Evolutionary conservation across 2,888 invertebrate genomes (phyloP).

Genomic region (Phalera bucephala): DNA sequence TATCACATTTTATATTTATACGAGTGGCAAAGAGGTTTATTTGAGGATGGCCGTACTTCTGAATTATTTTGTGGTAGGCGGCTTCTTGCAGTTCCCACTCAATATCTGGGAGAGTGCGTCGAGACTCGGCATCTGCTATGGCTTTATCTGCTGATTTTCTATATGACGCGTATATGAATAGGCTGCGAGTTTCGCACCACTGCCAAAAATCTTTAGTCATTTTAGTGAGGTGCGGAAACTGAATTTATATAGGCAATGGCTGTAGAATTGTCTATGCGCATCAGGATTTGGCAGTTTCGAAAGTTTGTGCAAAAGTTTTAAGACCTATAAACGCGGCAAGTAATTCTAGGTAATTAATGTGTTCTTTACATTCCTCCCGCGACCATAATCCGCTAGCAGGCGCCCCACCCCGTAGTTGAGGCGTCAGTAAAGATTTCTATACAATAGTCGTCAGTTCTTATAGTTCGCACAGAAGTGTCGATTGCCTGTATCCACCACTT

Average conservation of each 20-base stretch:
- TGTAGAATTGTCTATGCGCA: conserved; percentile 14
- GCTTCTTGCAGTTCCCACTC: conserved; percentile 4
- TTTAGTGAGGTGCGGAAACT: conserved; percentile 8
- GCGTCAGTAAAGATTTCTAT: too few relatives aligned
- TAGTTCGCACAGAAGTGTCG: not conserved
- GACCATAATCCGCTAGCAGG: conserved; percentile 3
- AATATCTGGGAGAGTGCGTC: conserved; percentile 4
- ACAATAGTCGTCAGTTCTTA: conserved; percentile 3
- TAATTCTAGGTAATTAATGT: too few relatives aligned
- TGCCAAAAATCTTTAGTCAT: conserved; percentile 7
- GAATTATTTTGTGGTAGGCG: conserved; percentile 1
- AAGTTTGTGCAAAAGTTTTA: conserved; percentile 3
- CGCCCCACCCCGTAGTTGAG: conserved; percentile 10
- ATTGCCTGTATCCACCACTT: conserved; percentile 5
- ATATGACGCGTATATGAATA: conserved; percentile 8
- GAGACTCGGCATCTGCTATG: conserved; percentile 8
- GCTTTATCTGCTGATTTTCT: conserved; percentile 9
- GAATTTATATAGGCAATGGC: conserved; percentile 13
- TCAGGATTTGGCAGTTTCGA: conserved; percentile 6
- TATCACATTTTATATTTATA: conserved; percentile 23
- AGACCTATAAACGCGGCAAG: conserved; percentile 3
- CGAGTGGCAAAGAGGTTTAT: conserved; percentile 28
- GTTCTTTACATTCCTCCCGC: too few relatives aligned
- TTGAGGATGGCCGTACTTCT: conserved; percentile 13
- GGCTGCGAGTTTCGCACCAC: conserved; percentile 7